Percentiles rank a stretch among this genome's conserved stretches.
These are phyloP conservation scores for Penaeus monodon DNA, from an alignment of 2,888 invertebrate species.

Conservation along the genomic window DNA sequence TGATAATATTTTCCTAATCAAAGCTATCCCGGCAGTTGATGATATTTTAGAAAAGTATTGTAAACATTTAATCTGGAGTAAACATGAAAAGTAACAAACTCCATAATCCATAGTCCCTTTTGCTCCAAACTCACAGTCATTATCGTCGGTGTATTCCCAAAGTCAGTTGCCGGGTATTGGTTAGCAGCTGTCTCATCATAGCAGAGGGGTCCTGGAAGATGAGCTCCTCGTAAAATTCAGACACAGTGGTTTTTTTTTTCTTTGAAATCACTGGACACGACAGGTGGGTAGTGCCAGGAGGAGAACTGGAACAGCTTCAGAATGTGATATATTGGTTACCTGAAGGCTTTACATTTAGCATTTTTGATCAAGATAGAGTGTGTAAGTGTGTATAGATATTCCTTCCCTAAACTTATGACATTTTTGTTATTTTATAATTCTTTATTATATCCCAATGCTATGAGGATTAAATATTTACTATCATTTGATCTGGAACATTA, in stretches of 20 bases:
- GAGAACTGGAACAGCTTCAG: slow-evolving; percentile 92
- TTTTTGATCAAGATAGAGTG: too few relatives aligned
- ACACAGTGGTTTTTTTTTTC: slow-evolving; percentile 87
- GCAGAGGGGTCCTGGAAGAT: slow-evolving; percentile 78
- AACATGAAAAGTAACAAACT: too few relatives aligned
- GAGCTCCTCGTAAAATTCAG: slow-evolving; percentile 96
- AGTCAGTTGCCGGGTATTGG: slow-evolving; percentile 81
- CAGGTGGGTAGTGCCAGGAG: slow-evolving; percentile 46
- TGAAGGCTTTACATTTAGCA: slow-evolving; percentile 71
- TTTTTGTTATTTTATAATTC: too few relatives aligned
- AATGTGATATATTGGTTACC: slow-evolving; percentile 93
- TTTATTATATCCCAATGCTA: too few relatives aligned
- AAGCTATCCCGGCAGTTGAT: too few relatives aligned
- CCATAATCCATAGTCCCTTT: not conserved
- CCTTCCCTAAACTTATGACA: too few relatives aligned
- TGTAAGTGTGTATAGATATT: too few relatives aligned
- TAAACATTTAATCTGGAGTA: too few relatives aligned
- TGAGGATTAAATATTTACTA: too few relatives aligned
- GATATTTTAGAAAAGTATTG: too few relatives aligned
- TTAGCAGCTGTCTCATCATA: slow-evolving; percentile 85
- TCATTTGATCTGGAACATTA: too few relatives aligned
- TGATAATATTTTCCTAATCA: too few relatives aligned
- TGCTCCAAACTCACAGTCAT: slow-evolving; percentile 80
- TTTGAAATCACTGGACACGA: slow-evolving; percentile 67
- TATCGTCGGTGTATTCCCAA: slow-evolving; percentile 87